phyloP scores from a whole-genome alignment of 2,113 vertebrate species.

The Apus apus region DNA sequence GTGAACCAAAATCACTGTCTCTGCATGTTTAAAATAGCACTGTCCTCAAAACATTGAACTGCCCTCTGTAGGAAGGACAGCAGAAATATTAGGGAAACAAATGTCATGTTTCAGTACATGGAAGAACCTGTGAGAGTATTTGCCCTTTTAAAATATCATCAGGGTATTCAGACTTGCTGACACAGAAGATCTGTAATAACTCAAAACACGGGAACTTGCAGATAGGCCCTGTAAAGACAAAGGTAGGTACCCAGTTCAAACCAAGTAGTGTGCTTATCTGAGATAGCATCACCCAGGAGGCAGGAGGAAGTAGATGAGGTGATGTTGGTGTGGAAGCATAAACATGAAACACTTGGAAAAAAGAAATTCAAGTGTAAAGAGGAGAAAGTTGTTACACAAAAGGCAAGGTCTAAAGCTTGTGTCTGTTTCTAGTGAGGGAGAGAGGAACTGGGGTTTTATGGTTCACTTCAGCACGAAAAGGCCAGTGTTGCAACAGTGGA shows the following conservation, averaged over 20 bases:
- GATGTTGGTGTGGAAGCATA: neutral
- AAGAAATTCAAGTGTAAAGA: neutral
- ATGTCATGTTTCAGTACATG: neutral
- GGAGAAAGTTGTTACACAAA: neutral
- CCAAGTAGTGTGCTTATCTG: neutral
- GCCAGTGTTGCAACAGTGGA: rapidly evolving
- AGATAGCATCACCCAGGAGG: neutral
- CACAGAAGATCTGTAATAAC: neutral
- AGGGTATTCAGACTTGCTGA: neutral
- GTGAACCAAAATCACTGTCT: neutral
- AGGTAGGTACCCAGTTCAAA: neutral
- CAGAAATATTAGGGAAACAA: neutral
- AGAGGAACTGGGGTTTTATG: neutral
- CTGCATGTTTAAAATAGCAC: neutral
- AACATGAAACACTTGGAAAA: neutral
- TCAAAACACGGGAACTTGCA: neutral
- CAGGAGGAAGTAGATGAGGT: neutral
- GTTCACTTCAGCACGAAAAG: neutral
- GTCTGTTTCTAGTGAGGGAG: neutral
- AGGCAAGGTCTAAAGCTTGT: neutral
- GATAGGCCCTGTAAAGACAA: neutral
- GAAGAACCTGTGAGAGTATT: neutral
- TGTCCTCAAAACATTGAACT: neutral
- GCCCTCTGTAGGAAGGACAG: neutral
- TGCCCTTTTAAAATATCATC: neutral